Percentiles rank a stretch among this genome's conserved stretches.
phyloP scores from a whole-genome alignment of 2,797 vertebrate species.

The Hydrocynus forskahlii region DNA sequence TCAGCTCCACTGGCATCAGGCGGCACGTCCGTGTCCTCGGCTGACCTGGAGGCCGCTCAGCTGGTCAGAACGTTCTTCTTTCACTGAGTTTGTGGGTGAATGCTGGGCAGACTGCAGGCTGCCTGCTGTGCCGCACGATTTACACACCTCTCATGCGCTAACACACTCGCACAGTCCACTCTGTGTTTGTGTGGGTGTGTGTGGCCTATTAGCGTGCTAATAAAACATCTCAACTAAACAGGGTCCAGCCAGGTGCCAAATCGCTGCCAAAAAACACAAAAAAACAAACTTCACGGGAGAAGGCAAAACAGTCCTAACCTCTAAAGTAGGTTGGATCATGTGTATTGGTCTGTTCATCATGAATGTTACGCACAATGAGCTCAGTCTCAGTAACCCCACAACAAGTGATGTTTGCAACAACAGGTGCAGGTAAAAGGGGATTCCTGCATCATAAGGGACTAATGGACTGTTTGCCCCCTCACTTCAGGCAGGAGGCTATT shows the following conservation, averaged over 20 bases:
- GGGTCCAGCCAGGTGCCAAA: background rate
- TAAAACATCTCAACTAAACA: background rate
- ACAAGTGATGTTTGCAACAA: no score
- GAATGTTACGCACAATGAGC: no score
- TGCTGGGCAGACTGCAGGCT: background rate
- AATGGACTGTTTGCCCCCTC: no score
- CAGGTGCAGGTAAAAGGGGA: no score
- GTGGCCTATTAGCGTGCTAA: background rate
- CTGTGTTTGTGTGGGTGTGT: background rate
- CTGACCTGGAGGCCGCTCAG: background rate
- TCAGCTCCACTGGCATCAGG: no score
- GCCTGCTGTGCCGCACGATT: background rate
- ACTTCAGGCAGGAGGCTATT: no score
- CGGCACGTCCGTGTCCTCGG: background rate
- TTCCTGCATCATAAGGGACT: no score
- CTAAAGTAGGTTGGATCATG: no score
- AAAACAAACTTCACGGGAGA: no score
- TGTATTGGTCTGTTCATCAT: no score
- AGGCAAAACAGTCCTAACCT: no score
- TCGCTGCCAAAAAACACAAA: background rate
- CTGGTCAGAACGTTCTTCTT: background rate
- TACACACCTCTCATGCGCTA: constrained; percentile 7
- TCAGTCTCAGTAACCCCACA: no score
- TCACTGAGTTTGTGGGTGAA: constrained; percentile 1
- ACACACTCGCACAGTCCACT: background rate